phyloP scores from a whole-genome alignment of 2,888 invertebrate genomes.

The Hypolimnas misippus region DNA sequence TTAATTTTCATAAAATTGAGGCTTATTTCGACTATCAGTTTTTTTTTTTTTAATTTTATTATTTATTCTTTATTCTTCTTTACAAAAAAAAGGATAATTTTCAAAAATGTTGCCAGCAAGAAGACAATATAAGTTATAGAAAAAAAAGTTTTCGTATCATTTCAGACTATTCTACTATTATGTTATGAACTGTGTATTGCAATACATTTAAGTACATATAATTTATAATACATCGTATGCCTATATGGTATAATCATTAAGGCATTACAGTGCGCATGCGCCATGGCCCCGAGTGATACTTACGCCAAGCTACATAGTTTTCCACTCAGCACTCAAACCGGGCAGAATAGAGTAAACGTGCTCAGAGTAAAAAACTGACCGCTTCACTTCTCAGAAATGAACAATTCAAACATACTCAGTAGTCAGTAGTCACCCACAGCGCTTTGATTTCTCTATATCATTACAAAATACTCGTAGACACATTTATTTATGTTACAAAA shows the following conservation, averaged over 20 bases:
- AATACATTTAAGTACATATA: background rate
- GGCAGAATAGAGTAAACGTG: conserved; percentile 71
- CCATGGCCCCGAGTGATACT: conserved; percentile 54
- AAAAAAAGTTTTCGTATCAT: no score
- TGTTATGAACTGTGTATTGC: background rate
- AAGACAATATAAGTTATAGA: no score
- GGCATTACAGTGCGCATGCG: conserved; percentile 38
- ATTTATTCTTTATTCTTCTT: no score
- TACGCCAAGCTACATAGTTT: conserved; percentile 72
- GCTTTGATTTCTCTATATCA: no score
- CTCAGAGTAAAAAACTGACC: conserved; percentile 64
- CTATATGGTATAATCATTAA: conserved; percentile 3
- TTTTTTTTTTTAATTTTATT: no score
- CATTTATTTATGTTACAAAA: no score
- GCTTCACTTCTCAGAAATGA: conserved; percentile 42
- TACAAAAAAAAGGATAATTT: no score
- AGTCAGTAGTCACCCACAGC: background rate
- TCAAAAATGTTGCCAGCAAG: no score
- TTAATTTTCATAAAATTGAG: background rate
- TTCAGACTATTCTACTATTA: no score
- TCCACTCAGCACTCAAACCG: conserved; percentile 60
- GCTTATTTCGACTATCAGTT: no score
- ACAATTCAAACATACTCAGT: background rate
- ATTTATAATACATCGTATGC: background rate
- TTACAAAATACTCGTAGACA: no score